Conservation (phyloP, 2,888 invertebrate genomes). For the Pristionchus japonicus region DNA sequence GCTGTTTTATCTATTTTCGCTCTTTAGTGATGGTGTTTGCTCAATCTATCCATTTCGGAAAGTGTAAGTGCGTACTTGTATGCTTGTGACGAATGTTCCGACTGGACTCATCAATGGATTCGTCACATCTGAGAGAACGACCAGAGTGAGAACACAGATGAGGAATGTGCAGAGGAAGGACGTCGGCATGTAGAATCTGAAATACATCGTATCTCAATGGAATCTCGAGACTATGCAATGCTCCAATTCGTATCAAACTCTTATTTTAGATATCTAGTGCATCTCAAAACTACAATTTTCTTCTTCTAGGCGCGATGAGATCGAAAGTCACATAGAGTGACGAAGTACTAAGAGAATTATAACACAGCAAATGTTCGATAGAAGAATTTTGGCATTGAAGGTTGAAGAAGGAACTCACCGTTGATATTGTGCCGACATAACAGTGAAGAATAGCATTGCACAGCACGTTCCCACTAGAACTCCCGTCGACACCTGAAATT, state of each 20-base stretch:
- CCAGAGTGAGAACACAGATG: conserved; percentile 74
- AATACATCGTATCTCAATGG: too few species aligned
- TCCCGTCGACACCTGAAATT: conserved; percentile 75
- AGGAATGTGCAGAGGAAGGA: conserved; percentile 81
- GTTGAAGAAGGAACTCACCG: conserved; percentile 46
- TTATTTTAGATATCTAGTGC: too few species aligned
- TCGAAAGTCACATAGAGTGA: too few species aligned
- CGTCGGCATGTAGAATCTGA: conserved; percentile 78
- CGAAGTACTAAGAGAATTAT: too few species aligned
- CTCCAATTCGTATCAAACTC: too few species aligned
- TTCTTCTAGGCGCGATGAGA: too few species aligned
- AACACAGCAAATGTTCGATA: too few species aligned
- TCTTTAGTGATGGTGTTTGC: not conserved
- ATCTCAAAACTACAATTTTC: too few species aligned
- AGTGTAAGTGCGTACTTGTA: conserved; percentile 63
- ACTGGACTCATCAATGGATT: conserved; percentile 75
- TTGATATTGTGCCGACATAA: conserved; percentile 76
- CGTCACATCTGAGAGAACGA: conserved; percentile 67
- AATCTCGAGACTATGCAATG: too few species aligned
- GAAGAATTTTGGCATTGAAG: too few species aligned
- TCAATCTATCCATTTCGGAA: not conserved
- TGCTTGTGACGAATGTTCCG: conserved; percentile 72
- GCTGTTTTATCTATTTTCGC: too few species aligned
- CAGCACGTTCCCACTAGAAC: conserved; percentile 76
- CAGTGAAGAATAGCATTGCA: conserved; percentile 77